These are phyloP conservation scores for Oryzias javanicus DNA, from an alignment of 2,113 vertebrate genomes.

Conservation along the genomic window DNA sequence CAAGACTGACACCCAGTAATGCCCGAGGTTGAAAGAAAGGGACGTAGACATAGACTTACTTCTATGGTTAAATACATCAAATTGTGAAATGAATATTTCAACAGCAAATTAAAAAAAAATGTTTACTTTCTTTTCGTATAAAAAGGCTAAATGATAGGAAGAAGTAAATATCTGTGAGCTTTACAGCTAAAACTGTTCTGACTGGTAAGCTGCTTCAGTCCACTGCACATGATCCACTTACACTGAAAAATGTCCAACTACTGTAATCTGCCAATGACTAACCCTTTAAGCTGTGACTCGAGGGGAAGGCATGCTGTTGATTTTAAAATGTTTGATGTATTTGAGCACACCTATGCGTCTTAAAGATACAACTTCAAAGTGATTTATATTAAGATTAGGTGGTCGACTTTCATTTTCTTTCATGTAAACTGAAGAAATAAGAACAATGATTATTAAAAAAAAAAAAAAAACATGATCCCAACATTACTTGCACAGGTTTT, in stretches of 20 bases:
- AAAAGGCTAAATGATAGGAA: no score
- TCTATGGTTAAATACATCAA: not conserved
- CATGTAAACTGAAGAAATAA: not conserved
- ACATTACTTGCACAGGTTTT: no score
- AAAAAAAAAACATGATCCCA: conserved; percentile 19
- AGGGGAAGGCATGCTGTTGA: conserved; percentile 37
- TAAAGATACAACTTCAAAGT: conserved; percentile 3
- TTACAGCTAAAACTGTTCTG: not conserved
- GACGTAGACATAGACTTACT: conserved; percentile 6
- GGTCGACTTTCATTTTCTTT: not conserved
- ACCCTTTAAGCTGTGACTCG: conserved; percentile 43
- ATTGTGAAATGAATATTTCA: no score
- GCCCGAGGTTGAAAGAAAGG: conserved; percentile 35
- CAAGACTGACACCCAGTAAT: conserved; percentile 47
- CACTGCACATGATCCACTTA: conserved; percentile 60
- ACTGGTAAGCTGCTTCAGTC: conserved; percentile 39
- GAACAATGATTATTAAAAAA: conserved; percentile 18
- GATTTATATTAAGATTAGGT: not conserved
- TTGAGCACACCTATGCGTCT: not conserved
- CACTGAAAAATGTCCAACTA: conserved; percentile 46
- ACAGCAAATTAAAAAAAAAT: no score
- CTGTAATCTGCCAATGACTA: conserved; percentile 45
- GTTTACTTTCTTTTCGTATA: no score
- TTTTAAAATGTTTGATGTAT: conserved; percentile 23
- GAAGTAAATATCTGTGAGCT: no score